Evolutionary conservation across 2,888 invertebrate species (phyloP).

Genomic region (Lucinisca nassula): DNA sequence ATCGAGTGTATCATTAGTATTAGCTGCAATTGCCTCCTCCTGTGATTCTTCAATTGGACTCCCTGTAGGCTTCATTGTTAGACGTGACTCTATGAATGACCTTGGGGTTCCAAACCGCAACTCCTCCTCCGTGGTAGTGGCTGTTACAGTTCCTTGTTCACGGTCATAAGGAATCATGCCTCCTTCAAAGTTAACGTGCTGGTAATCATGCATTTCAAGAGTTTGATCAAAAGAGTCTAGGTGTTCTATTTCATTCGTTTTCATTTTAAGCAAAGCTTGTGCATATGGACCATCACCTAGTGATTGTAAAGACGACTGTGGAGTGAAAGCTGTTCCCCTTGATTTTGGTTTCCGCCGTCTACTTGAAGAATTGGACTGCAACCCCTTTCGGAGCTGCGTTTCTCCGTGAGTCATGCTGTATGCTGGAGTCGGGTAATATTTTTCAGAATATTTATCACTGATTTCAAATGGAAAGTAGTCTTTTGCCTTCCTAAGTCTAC

Average conservation of each 20-base stretch:
- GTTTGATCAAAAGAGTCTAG: conserved; percentile 52
- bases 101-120: conserved; percentile 62
- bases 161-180: conserved; percentile 5
- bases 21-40: not conserved
- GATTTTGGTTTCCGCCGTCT: conserved; percentile 27
- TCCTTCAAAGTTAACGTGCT: conserved; percentile 10
- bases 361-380: conserved; percentile 66
- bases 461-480: conserved; percentile 76
- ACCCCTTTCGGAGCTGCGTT: conserved; percentile 65
- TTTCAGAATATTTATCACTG: conserved; percentile 69
- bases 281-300: not conserved
- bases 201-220: conserved; percentile 28
- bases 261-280: not conserved
- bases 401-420: conserved; percentile 74
- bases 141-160: conserved; percentile 8
- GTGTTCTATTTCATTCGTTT: conserved; percentile 38
- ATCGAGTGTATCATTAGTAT: not conserved
- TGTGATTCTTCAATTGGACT: not conserved
- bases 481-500: conserved; percentile 75
- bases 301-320: not conserved
- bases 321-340: conserved; percentile 20
- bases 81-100: conserved; percentile 45
- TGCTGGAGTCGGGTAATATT: conserved; percentile 68
- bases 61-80: conserved; percentile 1
- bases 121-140: conserved; percentile 36